Base-by-base conservation (phyloP, 2,113 vertebrate species). In the Cyprinodon variegatus region DNA sequence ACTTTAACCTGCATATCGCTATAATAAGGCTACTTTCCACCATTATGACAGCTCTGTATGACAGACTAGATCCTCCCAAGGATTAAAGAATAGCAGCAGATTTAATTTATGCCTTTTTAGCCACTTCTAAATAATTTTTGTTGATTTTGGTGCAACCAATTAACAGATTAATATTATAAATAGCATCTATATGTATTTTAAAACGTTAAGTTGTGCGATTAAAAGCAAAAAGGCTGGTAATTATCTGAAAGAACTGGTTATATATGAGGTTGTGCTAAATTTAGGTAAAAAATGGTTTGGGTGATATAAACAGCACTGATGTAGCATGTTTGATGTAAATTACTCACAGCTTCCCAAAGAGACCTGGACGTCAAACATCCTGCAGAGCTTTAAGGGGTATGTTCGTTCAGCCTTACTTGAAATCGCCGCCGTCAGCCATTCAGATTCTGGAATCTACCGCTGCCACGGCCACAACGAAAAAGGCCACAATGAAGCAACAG, bases 401-500 rank as follows among this genome's bases (percentile, higher is more conserved):
- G 69, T 86, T 15, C 89, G 92, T 9, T 65, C 82, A 22, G 69
- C 74, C 62, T 79, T 78, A 0, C 83, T 99, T 81, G 91, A 82
- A 53, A 96, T 98, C 90, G 71, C 70, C 82, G 91, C 95, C 59
- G 96, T 96, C 77, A 93, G 88, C 87, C 94, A 93, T 64, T 95
- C 92, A 73, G 96, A 98, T 90, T 96, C 96, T 37, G 97, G 98
- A 80, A 87, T 87, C 61, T 98, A 96, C 90, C 92, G 83, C 39
- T 99, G 98, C 93, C 90, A 94, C 40, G 96, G 94, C 84, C 92
- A 83, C 85, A 99, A 99, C 61, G 77, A 95, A 89, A 96, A 93
- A 3, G 97, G 96, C 71, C 81, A 76, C 79, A 94, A 93, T 74
- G 92, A 86, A 67, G 92, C 92, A 72, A 90, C 91, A 1, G 83